Conservation (phyloP, 1,140 invertebrate species). For the Wasmannia auropunctata region DNA sequence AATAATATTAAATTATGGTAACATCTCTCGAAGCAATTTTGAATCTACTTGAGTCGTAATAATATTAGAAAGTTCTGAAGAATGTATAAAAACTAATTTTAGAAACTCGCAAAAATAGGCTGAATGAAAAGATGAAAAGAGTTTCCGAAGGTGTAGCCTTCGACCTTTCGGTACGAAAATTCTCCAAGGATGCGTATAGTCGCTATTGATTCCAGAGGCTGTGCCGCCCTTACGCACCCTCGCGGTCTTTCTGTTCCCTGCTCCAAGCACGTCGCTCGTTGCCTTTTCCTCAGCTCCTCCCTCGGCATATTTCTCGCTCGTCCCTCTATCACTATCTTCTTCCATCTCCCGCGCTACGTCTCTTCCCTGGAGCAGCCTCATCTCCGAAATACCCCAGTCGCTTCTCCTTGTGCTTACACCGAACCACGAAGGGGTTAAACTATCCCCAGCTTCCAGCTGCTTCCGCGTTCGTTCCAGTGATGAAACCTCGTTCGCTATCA, state of each 20-base stretch:
- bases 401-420: conserved; percentile 61
- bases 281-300: conserved; percentile 42
- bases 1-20: background rate
- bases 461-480: conserved; percentile 61
- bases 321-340: conserved; percentile 54
- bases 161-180: conserved; percentile 76
- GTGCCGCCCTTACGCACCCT: conserved; percentile 74
- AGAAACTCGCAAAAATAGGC: background rate
- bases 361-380: conserved; percentile 57
- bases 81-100: background rate
- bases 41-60: background rate
- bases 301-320: conserved; percentile 23
- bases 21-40: background rate
- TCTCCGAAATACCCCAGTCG: conserved; percentile 63
- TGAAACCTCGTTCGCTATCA: conserved; percentile 39
- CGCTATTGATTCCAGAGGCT: conserved; percentile 79
- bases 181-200: conserved; percentile 79
- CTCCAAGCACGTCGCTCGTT: conserved; percentile 7
- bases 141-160: conserved; percentile 7
- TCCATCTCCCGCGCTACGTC: conserved; percentile 47
- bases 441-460: conserved; percentile 45
- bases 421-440: conserved; percentile 65
- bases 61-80: background rate
- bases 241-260: conserved; percentile 50
- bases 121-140: background rate